Base-by-base conservation (phyloP, 2,888 invertebrate genomes). In the Morpho deidamia region DNA sequence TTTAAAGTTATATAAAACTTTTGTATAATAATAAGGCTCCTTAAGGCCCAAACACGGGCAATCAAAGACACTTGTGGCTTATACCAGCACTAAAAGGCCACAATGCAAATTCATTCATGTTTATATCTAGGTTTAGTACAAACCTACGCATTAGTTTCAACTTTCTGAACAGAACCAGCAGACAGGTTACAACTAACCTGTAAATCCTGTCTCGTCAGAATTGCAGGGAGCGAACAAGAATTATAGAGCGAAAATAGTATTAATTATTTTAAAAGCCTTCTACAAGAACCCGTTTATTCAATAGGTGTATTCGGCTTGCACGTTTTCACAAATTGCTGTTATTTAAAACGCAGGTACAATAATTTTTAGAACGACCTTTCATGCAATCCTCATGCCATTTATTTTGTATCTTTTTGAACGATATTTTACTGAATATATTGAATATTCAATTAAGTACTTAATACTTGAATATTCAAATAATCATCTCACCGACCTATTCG, bases 141-240 rank as follows among this genome's bases (percentile, higher is more conserved):
- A 59, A 61, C 61, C 62, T 59, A 60, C 58, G 57, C 58, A 62
- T 54, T 61, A 53, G 55, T 50, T 53, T 57, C 62, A 59, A 60
- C 62, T 64, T 62, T 60, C 62, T 58, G 59, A 60, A 58, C 59
- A 55, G 51, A 58, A 58, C 57, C 60, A 54, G 45, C 44, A 46
- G 56, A 54, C 61, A 61, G 58, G 63, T 60, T 58, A 56, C 57
- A 50, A 61, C 49, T 55, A 57, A 57, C 59, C 56, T 53, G 60
- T 58, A 56, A 53, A 60, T 63, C 63, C 62, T 60, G 63, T 62
- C 59, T 59, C 45, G 51, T 56, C 60, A 62, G 59, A 57, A 58
- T 57, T 55, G 55, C 55, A 53, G 55, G 57, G 58, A 60, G 56
- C 48, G 50, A 58, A 62, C 58, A 54, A 59, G 61, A 61, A 61